These are phyloP conservation scores for Trichopria drosophilae DNA, from an alignment of 2,888 invertebrate species.

Conservation along the genomic window DNA sequence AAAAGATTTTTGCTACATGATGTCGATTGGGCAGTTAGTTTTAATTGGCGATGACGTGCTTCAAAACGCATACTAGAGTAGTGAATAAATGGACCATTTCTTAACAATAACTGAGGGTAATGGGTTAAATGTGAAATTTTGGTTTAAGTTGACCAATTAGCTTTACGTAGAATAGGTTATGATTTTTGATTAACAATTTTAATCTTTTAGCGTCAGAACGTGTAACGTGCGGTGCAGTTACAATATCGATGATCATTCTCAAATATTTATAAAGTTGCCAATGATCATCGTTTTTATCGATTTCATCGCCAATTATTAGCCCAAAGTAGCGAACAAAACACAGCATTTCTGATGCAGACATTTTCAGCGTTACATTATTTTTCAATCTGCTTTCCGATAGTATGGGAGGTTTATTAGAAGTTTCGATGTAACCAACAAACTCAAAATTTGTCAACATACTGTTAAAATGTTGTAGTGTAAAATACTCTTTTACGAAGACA, in stretches of 20 bases:
- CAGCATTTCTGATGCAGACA: too few species aligned
- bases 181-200: slow-evolving; percentile 1
- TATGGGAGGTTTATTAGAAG: slow-evolving; percentile 7
- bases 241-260: slow-evolving; percentile 7
- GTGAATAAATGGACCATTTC: slow-evolving; percentile 4
- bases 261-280: slow-evolving; percentile 6
- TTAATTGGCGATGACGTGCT: slow-evolving; percentile 5
- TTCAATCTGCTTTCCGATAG: background rate
- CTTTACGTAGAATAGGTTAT: slow-evolving; percentile 1
- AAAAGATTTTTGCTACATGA: slow-evolving; percentile 2
- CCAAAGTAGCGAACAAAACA: too few species aligned
- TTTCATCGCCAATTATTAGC: slow-evolving; percentile 4
- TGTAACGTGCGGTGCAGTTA: slow-evolving; percentile 1
- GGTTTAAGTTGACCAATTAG: slow-evolving; percentile 5
- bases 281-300: slow-evolving; percentile 1
- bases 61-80: slow-evolving; percentile 11
- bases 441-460: slow-evolving; percentile 6
- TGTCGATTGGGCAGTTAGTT: background rate
- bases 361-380: slow-evolving; percentile 8
- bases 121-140: slow-evolving; percentile 3
- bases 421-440: slow-evolving; percentile 2
- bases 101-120: slow-evolving; percentile 5
- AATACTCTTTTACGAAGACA: slow-evolving; percentile 13
- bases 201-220: slow-evolving; percentile 9
- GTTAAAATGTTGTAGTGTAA: slow-evolving; percentile 16